Percentiles rank a stretch among this genome's conserved stretches.
phyloP scores from a whole-genome alignment of 1,140 invertebrate species.

The Muscidifurax raptorellus region DNA sequence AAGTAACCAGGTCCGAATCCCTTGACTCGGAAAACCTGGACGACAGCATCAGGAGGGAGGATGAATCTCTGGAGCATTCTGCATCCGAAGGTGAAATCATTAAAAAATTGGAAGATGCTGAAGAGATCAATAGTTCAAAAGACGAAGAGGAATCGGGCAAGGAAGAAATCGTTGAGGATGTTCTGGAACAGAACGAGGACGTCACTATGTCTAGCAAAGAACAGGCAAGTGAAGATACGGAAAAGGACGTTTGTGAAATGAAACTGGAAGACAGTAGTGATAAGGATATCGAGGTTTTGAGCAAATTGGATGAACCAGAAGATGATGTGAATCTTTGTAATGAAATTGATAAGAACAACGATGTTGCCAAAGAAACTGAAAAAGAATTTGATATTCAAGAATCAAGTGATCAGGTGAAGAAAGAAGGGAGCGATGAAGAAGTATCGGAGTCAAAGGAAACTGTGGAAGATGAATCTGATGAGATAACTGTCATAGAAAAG shows the following conservation, averaged over 20 bases:
- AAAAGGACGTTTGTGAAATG: constrained; percentile 1
- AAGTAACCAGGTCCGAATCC: constrained; percentile 35
- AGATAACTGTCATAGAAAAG: background rate
- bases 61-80: constrained; percentile 8
- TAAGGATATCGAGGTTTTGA: background rate
- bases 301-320: background rate
- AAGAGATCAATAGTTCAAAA: background rate
- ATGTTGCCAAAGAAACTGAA: background rate
- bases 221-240: background rate
- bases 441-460: background rate
- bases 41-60: background rate
- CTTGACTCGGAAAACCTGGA: constrained; percentile 36
- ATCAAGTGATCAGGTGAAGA: background rate
- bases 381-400: background rate
- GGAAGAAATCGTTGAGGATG: background rate
- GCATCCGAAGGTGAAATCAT: constrained; percentile 5
- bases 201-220: background rate
- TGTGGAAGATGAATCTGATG: background rate
- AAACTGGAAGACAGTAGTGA: background rate
- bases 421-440: background rate
- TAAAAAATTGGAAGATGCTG: background rate
- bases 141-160: background rate
- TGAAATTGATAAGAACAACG: background rate
- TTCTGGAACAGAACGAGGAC: background rate
- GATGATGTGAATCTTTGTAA: background rate